phyloP scores from a whole-genome alignment of 2,797 vertebrate genomes.

The Arrhamphus sclerolepis region DNA sequence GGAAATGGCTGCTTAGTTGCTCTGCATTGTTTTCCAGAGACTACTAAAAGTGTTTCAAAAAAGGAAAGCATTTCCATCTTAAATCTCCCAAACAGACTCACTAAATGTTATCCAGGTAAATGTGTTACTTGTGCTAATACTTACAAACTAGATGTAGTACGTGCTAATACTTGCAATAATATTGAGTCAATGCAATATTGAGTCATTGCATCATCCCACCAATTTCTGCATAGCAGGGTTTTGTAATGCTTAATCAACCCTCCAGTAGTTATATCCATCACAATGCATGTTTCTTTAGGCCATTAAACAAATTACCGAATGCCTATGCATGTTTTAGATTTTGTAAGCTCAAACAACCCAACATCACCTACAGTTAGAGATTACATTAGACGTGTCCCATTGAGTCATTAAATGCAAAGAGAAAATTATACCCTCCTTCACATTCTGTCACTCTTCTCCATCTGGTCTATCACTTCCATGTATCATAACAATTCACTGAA shows the following conservation, averaged over 20 bases:
- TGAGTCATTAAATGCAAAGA: neutral
- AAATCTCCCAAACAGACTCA: neutral
- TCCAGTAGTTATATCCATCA: no score
- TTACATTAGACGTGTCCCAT: neutral
- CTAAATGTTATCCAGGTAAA: neutral
- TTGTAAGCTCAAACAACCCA: neutral
- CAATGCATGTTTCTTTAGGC: no score
- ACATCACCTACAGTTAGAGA: no score
- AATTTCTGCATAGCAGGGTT: no score
- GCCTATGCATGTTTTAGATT: neutral
- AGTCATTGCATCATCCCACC: no score
- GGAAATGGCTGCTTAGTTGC: conserved; percentile 4
- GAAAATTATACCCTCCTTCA: neutral
- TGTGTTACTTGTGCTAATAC: no score
- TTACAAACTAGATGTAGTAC: no score
- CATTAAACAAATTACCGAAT: no score
- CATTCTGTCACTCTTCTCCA: neutral
- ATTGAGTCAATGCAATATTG: no score
- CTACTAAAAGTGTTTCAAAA: no score
- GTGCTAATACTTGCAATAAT: no score
- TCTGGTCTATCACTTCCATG: neutral
- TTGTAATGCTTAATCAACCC: no score
- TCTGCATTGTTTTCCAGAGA: neutral
- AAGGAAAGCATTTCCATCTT: neutral
- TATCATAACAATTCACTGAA: neutral